Base-by-base conservation (phyloP, 2,888 invertebrate genomes). In the Caenorhabditis zanzibari region DNA sequence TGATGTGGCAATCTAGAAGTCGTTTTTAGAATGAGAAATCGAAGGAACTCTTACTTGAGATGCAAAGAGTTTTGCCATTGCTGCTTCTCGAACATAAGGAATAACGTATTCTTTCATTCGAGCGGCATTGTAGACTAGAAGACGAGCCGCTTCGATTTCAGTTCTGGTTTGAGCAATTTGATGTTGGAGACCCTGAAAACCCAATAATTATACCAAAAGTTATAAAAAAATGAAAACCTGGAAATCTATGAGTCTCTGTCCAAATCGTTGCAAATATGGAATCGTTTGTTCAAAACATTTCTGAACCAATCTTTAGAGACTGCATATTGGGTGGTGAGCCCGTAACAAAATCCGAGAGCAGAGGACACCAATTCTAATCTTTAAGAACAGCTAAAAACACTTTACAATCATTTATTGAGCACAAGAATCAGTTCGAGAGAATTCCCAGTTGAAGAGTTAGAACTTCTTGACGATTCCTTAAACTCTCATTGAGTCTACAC, bases 231-330 rank as follows among this genome's bases (percentile, higher is more conserved):
- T 7, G 4, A 4, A 6, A 32, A 96, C 96, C 95, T 98, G 98
- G 93, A 96, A 98, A 85, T 95, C 95, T 92, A 95, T 98, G 85
- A 98, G 95, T 83, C 95, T 95, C 87, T 95, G 95, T 26, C 96
- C 96, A 93, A 98, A 98, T 93, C 98, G 97, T 54, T 96, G 94
- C 2, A 97, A 95, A 93, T 98, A 98, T 0, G 96, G 96, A 71
- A 98, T 95, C n/a, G 98, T 96, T 44, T 95, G 96, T 93, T 98
- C 96, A 92, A 97, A 95, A 90, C 96, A 96, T 0, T 98, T 98
- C 68, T 98, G 96, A 32, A 98, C 96, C 41, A 97, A 94, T 12
- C 92, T n/a, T n/a, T n/a, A n/a, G n/a, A n/a, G n/a, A n/a, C n/a
- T n/a, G n/a, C n/a, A n/a, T n/a, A n/a, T n/a, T n/a, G n/a, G n/a